Evolutionary conservation across 2,888 invertebrate species (phyloP).

Genomic region (Lydus trimaculatus): DNA sequence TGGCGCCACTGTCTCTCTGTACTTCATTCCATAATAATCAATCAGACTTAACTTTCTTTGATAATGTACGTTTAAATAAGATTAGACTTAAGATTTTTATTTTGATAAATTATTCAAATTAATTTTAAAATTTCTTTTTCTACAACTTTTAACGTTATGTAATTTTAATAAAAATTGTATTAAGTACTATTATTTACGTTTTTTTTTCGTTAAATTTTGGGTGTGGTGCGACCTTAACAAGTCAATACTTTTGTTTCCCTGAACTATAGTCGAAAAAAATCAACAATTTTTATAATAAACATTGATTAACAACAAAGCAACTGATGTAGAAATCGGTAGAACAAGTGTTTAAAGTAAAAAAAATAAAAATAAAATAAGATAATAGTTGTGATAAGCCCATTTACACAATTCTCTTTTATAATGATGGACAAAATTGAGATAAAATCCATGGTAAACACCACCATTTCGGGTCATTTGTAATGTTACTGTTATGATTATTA

Average conservation of each 20-base stretch:
- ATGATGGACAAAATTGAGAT: background rate
- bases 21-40: background rate
- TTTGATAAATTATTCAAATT: background rate
- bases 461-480: background rate
- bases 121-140: background rate
- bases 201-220: background rate
- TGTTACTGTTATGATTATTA: background rate
- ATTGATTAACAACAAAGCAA: background rate
- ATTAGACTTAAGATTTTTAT: background rate
- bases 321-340: background rate
- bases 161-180: background rate
- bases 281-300: background rate
- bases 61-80: background rate
- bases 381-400: background rate
- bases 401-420: background rate
- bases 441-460: constrained; percentile 5
- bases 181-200: too few relatives aligned
- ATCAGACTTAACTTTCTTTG: background rate
- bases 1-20: too few relatives aligned
- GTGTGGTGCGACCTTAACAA: constrained; percentile 27
- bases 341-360: background rate
- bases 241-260: background rate
- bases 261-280: background rate
- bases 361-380: too few relatives aligned
- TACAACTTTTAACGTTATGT: background rate